Base-by-base conservation (phyloP, 2,113 vertebrate genomes). In the Pantherophis guttatus region DNA sequence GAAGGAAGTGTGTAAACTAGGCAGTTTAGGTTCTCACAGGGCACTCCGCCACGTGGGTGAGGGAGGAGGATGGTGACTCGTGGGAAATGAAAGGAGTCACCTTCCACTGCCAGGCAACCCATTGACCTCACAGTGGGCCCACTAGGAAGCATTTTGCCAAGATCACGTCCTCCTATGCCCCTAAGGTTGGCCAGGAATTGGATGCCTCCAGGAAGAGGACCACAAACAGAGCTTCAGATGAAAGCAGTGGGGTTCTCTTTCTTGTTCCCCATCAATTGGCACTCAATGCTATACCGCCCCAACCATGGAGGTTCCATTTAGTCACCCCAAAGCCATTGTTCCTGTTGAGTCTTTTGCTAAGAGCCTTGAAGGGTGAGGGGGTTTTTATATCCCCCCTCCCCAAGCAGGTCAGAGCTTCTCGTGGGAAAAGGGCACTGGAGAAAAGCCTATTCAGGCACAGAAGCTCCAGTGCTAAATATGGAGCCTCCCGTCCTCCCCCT, bases 341-440 rank as follows among this genome's bases (percentile, higher is more conserved):
- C 19, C n/a, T 7, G 3, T 12, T 33, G 53, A 86, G 39, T 9
- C 17, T 89, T 48, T 86, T 85, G 54, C 29, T n/a, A 59, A 59
- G 44, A 59, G 44, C 29, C n/a, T 26, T 26, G 2, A 24, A 90
- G 70, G 53, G 54, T 24, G 21, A 62, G 21, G 8, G 7, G 5
- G 21, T 39, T 81, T 39, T 19, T 33, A 75, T n/a, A 75, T 17
- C 52, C 55, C 55, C 55, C 57, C 39, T 21, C 3, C 88, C 75
- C 21, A 53, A 81, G 9, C 92, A 62, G 88, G 88, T 93, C 92
- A 93, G 92, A 62, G 23, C 44, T 93, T 90, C 75, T 62, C 88
- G 90, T 93, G 92, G 92, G 92, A 93, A 93, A 93, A 93, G 88
- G 88, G 88, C 88, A 93, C 3, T 53, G 88, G 55, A 90, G 55